Evolutionary conservation across 2,888 invertebrate species (phyloP), one percentile per base, ranked within the genome.

Genomic region (Lithophane leautieri): DNA sequence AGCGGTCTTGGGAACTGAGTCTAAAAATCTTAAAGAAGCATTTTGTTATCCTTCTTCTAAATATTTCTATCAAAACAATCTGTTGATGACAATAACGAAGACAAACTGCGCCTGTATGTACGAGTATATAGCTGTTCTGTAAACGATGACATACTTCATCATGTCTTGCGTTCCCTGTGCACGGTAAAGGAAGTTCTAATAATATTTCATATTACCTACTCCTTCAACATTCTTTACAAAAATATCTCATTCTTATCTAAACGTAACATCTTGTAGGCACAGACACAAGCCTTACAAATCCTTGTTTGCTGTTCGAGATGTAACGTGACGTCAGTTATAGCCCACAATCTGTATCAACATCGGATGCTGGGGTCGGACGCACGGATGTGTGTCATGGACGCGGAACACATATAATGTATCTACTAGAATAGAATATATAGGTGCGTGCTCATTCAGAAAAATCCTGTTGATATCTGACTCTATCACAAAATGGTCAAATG

Each of bases 331-430:
- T 77, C 80, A 75, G 70, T 72, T 71, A 82, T 63, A 63, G 70
- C 61, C 74, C 77, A 61, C 77, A 86, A 80, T 80, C 76, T 77
- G 86, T 78, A 77, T 76, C 78, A 84, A 81, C 81, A 84, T 68
- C 84, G 84, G 84, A 80, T 73, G 78, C 75, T 65, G 60, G 63
- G 83, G 70, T 82, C 80, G 76, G 82, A 70, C 84, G 56, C 47
- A 47, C 85, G 84, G 80, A 86, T 71, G 84, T 83, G 67, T 83
- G 77, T 86, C 77, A 86, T 71, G 75, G 75, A 67, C 74, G 52
- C 70, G 66, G 58, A 76, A 65, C 52, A 71, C 66, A 72, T 70
- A 65, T 72, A 76, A 76, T 63, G 50, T 73, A 70, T 82, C 25
- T 60, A 66, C 60, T 62, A 34, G 12, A 60, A 50, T 82, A 34